Base-by-base conservation (phyloP, 2,888 invertebrate genomes). In the Himalopsyche kuldschensis region DNA sequence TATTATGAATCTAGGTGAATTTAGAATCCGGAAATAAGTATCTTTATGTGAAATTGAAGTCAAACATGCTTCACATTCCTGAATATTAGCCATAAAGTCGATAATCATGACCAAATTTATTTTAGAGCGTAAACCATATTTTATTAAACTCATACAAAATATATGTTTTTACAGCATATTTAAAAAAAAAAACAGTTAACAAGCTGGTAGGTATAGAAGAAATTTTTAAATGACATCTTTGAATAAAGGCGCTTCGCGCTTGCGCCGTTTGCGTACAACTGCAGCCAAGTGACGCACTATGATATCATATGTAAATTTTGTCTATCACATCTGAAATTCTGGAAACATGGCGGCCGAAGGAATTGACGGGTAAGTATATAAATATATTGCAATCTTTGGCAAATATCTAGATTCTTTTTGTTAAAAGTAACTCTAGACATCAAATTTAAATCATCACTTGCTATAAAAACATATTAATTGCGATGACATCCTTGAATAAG, bases 331-430 rank as follows among this genome's bases (percentile, higher is more conserved):
- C 27, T 78, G 27, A n/a, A 46, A 27, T 82, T 31, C 75, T 27
- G 80, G 90, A 89, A 91, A 91, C 88, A 92, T 92, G 92, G 92
- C 91, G 91, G 91, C 90, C 89, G 91, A 92, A 90, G 91, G 91
- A 90, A 91, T 89, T 91, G 91, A 92, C 91, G 91, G 92, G 92
- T 92, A 89, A 87, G 92, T 91, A 91, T 91, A 90, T 91, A n/a
- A 35, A 77, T 77, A 35, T 35, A 77, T 20, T 41, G 15, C 24
- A 35, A 35, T 77, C 41, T 32, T 77, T 8, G 17, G 8, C 1
- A 8, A 55, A 55, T 55, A 55, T 55, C 17, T 55, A 55, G 55
- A 55, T 24, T 20, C 24, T 6, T 24, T 3, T 20, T 55, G 55
- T n/a, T 55, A 6, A 20, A 55, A 20, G 20, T 8, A 20, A 55